These are phyloP conservation scores for Epizoanthus ramosus DNA, from an alignment of 92 coral and sea anemone species.

Conservation along the genomic window DNA sequence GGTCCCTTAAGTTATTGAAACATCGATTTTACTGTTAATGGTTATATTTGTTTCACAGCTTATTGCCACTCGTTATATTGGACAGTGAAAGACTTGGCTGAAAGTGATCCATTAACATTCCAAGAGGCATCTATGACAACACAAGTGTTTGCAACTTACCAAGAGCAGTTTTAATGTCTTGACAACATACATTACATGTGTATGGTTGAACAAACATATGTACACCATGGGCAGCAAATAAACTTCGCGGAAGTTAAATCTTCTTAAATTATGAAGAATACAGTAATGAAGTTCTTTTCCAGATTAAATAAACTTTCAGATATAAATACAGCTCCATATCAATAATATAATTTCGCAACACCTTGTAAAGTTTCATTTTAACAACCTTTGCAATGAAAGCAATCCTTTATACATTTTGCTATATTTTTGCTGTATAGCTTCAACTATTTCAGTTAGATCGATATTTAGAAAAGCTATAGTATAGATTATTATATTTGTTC, in stretches of 20 bases:
- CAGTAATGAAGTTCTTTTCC: constrained; percentile 33
- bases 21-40: constrained; percentile 31
- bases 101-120: constrained; percentile 17
- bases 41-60: constrained; percentile 48
- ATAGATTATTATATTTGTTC: neutral
- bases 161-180: constrained; percentile 23
- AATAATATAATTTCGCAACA: constrained; percentile 33
- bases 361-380: constrained; percentile 27
- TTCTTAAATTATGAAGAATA: constrained; percentile 34
- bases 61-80: constrained; percentile 10
- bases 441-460: too few relatives aligned
- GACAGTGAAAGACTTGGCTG: neutral
- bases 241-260: constrained; percentile 18
- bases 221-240: neutral
- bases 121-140: constrained; percentile 7
- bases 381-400: constrained; percentile 29
- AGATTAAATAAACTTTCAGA: constrained; percentile 56
- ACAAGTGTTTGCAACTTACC: neutral
- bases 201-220: constrained; percentile 2
- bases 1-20: constrained; percentile 48
- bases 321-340: constrained; percentile 51
- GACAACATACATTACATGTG: constrained; percentile 20
- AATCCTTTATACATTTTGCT: constrained; percentile 1
- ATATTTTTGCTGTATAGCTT: too few relatives aligned
- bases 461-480: neutral